These are phyloP conservation scores for Drosophila sp. DNA, from an alignment of 1,140 invertebrate genomes.

Conservation along the genomic window DNA sequence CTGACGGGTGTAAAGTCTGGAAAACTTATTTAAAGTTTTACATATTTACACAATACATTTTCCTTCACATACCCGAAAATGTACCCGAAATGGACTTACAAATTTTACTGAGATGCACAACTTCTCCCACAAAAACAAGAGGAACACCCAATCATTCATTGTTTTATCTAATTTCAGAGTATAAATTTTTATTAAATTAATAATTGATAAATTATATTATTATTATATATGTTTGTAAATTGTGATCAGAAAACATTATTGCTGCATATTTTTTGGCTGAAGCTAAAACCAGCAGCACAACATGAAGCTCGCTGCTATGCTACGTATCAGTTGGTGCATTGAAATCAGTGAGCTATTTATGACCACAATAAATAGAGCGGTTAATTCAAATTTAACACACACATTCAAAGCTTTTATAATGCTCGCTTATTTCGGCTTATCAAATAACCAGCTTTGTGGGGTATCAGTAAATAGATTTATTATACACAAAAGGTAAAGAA, in stretches of 20 bases:
- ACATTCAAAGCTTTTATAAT: background rate
- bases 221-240: too few relatives aligned
- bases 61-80: background rate
- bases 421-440: background rate
- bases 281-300: background rate
- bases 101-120: too few relatives aligned
- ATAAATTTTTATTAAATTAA: too few relatives aligned
- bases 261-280: slow-evolving; percentile 22
- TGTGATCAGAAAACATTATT: too few relatives aligned
- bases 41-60: background rate
- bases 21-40: slow-evolving; percentile 16
- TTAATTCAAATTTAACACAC: slow-evolving; percentile 3
- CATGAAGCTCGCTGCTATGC: slow-evolving; percentile 24
- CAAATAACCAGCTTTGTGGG: background rate
- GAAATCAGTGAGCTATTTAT: background rate
- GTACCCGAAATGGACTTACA: background rate
- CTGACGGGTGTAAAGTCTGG: slow-evolving; percentile 32
- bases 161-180: too few relatives aligned
- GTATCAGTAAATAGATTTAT: slow-evolving; percentile 28
- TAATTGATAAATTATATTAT: too few relatives aligned
- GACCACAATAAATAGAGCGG: background rate
- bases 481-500: slow-evolving; percentile 17
- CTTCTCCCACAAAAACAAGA: too few relatives aligned
- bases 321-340: too few relatives aligned
- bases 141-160: too few relatives aligned